phyloP scores from a whole-genome alignment of 1,140 invertebrate species.

The Antheraea pernyi region DNA sequence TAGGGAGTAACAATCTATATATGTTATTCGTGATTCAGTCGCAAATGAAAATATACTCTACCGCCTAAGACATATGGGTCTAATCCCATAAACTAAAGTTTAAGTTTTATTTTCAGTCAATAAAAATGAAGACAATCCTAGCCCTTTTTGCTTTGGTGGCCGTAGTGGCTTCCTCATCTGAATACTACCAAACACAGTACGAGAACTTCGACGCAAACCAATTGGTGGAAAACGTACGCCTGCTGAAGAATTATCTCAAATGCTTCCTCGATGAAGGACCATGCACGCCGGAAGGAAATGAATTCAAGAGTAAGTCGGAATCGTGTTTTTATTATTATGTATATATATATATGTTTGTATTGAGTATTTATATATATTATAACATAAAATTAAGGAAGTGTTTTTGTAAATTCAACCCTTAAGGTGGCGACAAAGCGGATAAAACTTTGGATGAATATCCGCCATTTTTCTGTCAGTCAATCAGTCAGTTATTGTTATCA shows the following conservation, averaged over 20 bases:
- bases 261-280: conserved; percentile 85
- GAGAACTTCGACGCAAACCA: conserved; percentile 85
- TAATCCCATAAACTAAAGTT: background rate
- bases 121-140: conserved; percentile 53
- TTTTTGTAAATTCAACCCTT: no score
- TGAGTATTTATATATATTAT: no score
- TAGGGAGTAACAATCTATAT: no score
- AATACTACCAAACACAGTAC: conserved; percentile 53
- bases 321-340: background rate
- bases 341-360: no score
- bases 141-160: conserved; percentile 42
- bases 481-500: no score
- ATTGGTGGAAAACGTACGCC: conserved; percentile 82
- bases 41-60: no score
- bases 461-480: no score
- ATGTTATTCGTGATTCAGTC: no score
- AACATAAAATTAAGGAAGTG: no score
- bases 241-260: conserved; percentile 84
- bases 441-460: no score
- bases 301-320: conserved; percentile 84
- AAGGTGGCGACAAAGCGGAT: no score
- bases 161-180: conserved; percentile 35
- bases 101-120: conserved; percentile 25
- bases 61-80: no score
- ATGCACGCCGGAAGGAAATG: conserved; percentile 85